phyloP scores from a whole-genome alignment of 2,888 invertebrate genomes.

The Zonitis immaculata region DNA sequence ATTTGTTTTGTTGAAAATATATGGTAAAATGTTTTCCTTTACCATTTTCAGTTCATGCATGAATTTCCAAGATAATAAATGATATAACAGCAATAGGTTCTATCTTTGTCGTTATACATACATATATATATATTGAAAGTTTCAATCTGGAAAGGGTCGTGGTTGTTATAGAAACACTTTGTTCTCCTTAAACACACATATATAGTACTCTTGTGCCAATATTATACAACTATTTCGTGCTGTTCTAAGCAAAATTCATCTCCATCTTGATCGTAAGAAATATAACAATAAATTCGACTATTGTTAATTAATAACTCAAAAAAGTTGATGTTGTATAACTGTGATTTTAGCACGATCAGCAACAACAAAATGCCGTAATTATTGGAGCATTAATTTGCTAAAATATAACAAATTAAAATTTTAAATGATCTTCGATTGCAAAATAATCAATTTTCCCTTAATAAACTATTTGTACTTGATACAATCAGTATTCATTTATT shows the following conservation, averaged over 20 bases:
- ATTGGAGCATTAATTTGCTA: too few species aligned
- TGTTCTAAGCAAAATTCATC: too few species aligned
- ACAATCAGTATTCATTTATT: not conserved
- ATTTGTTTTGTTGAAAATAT: not conserved
- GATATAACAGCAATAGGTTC: constrained; percentile 31
- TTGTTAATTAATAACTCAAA: too few species aligned
- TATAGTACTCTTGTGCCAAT: constrained; percentile 6
- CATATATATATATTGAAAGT: constrained; percentile 15
- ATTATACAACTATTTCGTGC: not conserved
- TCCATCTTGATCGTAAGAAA: too few species aligned
- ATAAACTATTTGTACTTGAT: too few species aligned
- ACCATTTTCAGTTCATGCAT: constrained; percentile 33
- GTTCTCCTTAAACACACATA: constrained; percentile 17
- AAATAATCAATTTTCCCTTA: too few species aligned
- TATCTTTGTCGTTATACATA: constrained; percentile 27
- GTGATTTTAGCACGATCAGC: too few species aligned
- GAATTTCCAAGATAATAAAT: constrained; percentile 38
- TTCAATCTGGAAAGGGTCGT: constrained; percentile 37
- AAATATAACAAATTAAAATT: too few species aligned
- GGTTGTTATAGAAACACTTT: constrained; percentile 40
- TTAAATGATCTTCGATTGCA: too few species aligned
- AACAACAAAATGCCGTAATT: too few species aligned
- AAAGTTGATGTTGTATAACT: too few species aligned
- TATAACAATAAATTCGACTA: too few species aligned
- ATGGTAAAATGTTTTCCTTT: constrained; percentile 12